Evolutionary conservation across 1,140 invertebrate genomes (phyloP), one percentile per base, ranked within the genome.

Genomic region (Drosophila sechellia): DNA sequence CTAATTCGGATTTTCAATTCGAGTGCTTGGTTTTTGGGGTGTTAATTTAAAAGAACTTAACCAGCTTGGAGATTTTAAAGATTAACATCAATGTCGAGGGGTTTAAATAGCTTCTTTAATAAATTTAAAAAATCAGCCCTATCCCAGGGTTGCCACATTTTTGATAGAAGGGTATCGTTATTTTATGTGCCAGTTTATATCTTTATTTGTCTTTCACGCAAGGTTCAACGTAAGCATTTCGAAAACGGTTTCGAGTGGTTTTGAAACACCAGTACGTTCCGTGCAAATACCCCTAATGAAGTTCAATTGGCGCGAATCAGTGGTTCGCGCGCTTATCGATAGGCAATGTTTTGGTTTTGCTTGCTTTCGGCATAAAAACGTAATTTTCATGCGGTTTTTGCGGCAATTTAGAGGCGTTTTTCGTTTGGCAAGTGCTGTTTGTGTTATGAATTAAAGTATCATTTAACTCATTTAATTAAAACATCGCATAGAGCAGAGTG

Each of bases 351-450:
- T 48, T 48, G 27, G 43, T 58, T 48, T 37, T 48, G 56, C 2
- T 27, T 34, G 17, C 17, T 25, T 13, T 4, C 42, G 42, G 55
- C 15, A 45, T 17, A 27, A 48, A 35, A 42, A 27, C 8, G 27
- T 52, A 43, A 5, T 52, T 43, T 68, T 52, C 63, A 68, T 68
- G 64, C 60, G 45, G 46, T 12, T 66, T 65, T 53, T 68, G 52
- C n/a, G 46, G 35, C 45, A 68, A 12, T 37, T 68, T 11, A 43
- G 52, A 5, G 37, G 15, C 46, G 17, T 66, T 37, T 1, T 68
- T 3, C 37, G 15, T 27, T 43, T 68, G 64, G 64, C 46, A 65
- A 68, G 64, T 31, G 31, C 2, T 31, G 31, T 31, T 31, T 31
- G 31, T 31, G 31, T 42, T 12, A 11, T 65, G 31, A 5, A 52